Evolutionary conservation across 2,797 vertebrate genomes (phyloP).

Genomic region (Dermochelys coriacea): DNA sequence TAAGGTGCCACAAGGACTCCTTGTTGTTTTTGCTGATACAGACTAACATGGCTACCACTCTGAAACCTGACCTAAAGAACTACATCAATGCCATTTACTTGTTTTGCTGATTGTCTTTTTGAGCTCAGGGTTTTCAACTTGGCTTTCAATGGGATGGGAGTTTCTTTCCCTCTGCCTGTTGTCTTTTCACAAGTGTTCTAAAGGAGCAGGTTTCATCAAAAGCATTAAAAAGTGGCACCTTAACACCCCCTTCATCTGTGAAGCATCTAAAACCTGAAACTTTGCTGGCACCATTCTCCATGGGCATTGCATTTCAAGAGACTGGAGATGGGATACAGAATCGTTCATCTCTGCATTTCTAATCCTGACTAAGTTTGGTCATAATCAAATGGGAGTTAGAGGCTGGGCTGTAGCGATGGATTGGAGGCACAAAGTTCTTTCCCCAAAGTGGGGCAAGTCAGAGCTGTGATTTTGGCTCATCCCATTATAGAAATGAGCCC

Average conservation of each 20-base stretch:
- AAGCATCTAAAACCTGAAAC: neutral
- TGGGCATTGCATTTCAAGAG: neutral
- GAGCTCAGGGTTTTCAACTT: neutral
- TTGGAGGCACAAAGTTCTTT: neutral
- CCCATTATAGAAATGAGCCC: neutral
- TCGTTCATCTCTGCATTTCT: neutral
- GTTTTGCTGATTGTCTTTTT: neutral
- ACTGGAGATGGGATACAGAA: rapidly evolving
- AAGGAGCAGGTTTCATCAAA: neutral
- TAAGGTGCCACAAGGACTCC: too few relatives aligned
- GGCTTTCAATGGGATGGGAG: neutral
- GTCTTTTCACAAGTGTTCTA: neutral
- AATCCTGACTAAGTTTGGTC: neutral
- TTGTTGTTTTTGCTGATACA: too few relatives aligned
- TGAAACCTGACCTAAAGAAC: neutral
- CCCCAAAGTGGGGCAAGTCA: neutral
- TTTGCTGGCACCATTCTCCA: neutral
- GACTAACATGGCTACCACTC: too few relatives aligned
- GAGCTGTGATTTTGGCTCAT: neutral
- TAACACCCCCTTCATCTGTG: neutral
- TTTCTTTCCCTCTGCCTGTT: neutral
- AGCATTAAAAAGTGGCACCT: neutral
- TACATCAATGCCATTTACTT: neutral
- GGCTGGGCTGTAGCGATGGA: neutral
- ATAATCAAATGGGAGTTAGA: neutral